Evolutionary conservation across 2,113 vertebrate genomes (phyloP), one percentile per base, ranked within the genome.

Genomic region (Cyrtonyx montezumae): DNA sequence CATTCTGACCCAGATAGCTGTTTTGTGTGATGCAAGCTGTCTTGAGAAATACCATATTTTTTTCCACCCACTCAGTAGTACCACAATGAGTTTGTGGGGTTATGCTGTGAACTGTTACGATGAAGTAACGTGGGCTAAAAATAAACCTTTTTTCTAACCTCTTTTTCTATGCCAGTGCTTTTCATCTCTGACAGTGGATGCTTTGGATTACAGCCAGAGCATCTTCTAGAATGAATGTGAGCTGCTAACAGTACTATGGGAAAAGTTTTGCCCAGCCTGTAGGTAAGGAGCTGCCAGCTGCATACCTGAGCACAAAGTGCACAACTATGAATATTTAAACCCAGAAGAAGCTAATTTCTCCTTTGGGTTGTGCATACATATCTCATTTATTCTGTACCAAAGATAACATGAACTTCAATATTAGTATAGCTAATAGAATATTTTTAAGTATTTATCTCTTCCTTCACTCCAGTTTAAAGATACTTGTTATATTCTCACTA

Each of bases 51-150:
- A 66, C 71, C n/a, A 1, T 66, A 13, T 88, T 91, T 91, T 53
- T 53, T 94, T 45, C 63, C 45, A 70, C 76, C 55, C 71, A 37
- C 90, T 90, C 36, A 43, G 43, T 40, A 69, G 28, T 62, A 13
- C 55, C 66, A 56, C 37, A 37, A 23, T 48, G 63, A 30, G 8
- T 88, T 79, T 74, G 46, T 69, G 59, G 23, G 22, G 36, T 48
- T 88, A 55, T 83, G 59, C 58, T 68, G 42, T 58, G 48, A 88
- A 74, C 40, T 1, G 2, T 34, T 74, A 45, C 71, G 62, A 9
- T 37, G 40, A 85, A 74, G 37, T 74, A 91, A 95, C 45, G 20
- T 23, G 13, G 37, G 40, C 79, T 93, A 93, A 90, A 93, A 91
- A 93, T 87, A 84, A 88, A 53, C 21, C 48, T 69, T 67, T 63